phyloP scores from a whole-genome alignment of 2,113 vertebrate genomes.

The Amazona guildingii region DNA sequence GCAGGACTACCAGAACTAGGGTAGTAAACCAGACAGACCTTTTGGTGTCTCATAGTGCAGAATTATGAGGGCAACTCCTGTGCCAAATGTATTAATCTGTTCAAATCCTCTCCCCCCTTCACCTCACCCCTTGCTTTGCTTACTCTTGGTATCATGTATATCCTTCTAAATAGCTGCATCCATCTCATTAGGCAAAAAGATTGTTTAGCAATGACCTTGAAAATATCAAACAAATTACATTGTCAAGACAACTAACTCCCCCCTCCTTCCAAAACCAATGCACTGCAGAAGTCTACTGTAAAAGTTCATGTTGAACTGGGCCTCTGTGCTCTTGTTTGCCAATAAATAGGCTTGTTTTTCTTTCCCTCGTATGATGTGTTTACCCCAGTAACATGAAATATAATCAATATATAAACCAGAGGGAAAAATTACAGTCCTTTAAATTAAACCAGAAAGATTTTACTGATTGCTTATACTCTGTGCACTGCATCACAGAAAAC shows the following conservation, averaged over 20 bases:
- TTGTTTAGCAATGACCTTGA: background rate
- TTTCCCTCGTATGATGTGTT: background rate
- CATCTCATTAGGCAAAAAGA: background rate
- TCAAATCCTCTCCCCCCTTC: background rate
- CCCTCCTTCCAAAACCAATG: background rate
- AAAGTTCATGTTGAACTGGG: background rate
- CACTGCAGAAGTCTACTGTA: background rate
- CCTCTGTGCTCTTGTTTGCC: background rate
- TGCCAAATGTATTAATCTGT: background rate
- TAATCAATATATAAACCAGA: constrained; percentile 45
- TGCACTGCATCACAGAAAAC: background rate
- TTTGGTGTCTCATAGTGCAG: background rate
- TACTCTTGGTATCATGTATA: background rate
- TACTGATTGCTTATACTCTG: constrained; percentile 19
- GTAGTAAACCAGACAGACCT: background rate
- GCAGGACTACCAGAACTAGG: background rate
- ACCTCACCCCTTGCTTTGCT: background rate
- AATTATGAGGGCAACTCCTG: background rate
- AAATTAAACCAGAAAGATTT: constrained; percentile 47
- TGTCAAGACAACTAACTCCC: background rate
- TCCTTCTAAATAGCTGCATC: background rate
- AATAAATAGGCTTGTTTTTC: background rate
- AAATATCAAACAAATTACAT: background rate
- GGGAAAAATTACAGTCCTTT: constrained; percentile 34
- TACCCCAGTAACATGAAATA: constrained; percentile 7